phyloP scores from a whole-genome alignment of 30 jellyfish, hydroid and myxozoan species.

The Sanderia malayensis region DNA sequence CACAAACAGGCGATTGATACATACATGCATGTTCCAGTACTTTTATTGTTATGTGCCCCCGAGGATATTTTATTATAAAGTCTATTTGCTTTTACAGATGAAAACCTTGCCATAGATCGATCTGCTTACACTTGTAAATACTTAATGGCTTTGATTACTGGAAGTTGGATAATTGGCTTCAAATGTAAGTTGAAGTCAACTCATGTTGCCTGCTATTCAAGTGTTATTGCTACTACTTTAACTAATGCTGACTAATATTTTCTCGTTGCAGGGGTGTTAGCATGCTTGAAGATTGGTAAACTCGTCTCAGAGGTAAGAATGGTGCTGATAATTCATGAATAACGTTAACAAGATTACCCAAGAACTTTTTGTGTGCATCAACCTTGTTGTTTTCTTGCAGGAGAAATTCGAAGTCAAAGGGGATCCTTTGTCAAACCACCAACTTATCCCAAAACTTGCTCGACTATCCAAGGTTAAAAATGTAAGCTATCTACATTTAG shows the following conservation, averaged over 20 bases:
- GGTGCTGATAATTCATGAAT: no score
- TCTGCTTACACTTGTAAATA: slow-evolving; percentile 78
- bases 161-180: slow-evolving; percentile 87
- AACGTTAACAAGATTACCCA: no score
- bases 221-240: not conserved
- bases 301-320: not conserved
- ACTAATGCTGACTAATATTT: no score
- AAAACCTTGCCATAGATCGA: slow-evolving; percentile 51
- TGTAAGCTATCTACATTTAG: no score
- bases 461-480: slow-evolving; percentile 32
- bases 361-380: no score
- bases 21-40: no score
- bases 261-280: not conserved
- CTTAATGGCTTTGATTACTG: slow-evolving; percentile 77
- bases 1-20: no score
- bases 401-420: slow-evolving; percentile 60
- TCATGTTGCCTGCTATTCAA: not conserved
- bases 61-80: no score
- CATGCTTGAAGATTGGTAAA: not conserved
- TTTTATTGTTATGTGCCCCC: no score
- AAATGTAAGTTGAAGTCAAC: slow-evolving; percentile 55
- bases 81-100: slow-evolving; percentile 57
- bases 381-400: slow-evolving; percentile 31
- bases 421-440: slow-evolving; percentile 45
- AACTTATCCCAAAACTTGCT: slow-evolving; percentile 47